Conservation (phyloP, 2,888 invertebrate genomes). For the Neoaliturus tenellus region DNA sequence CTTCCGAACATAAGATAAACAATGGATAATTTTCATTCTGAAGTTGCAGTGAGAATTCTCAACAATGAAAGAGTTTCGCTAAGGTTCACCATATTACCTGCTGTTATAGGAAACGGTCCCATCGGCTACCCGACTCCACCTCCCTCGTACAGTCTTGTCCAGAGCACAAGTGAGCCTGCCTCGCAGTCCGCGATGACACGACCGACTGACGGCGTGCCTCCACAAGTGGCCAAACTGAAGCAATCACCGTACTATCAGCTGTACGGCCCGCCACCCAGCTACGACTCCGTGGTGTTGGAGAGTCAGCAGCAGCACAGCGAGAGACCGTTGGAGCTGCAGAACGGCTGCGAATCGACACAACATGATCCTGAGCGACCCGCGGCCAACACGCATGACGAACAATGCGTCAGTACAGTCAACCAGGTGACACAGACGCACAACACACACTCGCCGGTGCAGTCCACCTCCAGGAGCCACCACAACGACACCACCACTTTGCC, state of each 20-base stretch:
- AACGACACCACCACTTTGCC: not conserved
- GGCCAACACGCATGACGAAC: not conserved
- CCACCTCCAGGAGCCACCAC: not conserved
- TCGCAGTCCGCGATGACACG: not conserved
- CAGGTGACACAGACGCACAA: not conserved
- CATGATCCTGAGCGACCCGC: not conserved
- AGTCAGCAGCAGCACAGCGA: constrained; percentile 30
- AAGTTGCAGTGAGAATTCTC: too few relatives aligned
- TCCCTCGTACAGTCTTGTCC: constrained; percentile 50
- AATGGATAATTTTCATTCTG: too few relatives aligned
- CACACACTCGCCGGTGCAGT: not conserved
- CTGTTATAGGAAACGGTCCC: constrained; percentile 43
- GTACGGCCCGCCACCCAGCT: constrained; percentile 74
- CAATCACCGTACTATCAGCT: constrained; percentile 71
- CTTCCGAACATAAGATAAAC: too few relatives aligned
- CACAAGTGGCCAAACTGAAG: constrained; percentile 69
- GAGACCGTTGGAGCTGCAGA: constrained; percentile 12
- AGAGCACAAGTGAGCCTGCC: constrained; percentile 1
- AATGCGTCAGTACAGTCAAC: not conserved
- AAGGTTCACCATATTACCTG: too few relatives aligned
- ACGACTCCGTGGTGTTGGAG: constrained; percentile 72
- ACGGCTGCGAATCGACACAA: not conserved
- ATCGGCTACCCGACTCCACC: constrained; percentile 43
- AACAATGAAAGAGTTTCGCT: too few relatives aligned
- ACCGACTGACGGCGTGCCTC: not conserved